Evolutionary conservation across 2,797 vertebrate genomes (phyloP).

Genomic region (Protonibea diacanthus): DNA sequence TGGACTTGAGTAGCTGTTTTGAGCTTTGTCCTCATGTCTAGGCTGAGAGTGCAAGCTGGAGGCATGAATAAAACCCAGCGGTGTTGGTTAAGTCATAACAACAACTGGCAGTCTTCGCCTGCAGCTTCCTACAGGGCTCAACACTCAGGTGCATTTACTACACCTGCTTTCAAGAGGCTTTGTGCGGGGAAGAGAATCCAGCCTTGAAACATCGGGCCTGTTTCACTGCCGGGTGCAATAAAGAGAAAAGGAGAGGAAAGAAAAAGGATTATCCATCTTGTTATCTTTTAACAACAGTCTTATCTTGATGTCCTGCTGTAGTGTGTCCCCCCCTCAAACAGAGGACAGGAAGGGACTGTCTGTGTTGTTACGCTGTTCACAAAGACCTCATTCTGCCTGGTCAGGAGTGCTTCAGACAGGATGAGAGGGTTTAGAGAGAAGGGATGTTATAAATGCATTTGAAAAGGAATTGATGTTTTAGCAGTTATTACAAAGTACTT

Average conservation of each 20-base stretch:
- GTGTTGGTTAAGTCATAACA: constrained; percentile 73
- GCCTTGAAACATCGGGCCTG: constrained; percentile 54
- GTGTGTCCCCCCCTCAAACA: constrained; percentile 56
- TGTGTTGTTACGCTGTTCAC: constrained; percentile 72
- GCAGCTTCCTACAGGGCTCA: constrained; percentile 74
- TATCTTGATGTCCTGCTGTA: constrained; percentile 84
- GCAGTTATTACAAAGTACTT: constrained; percentile 69
- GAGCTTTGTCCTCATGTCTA: constrained; percentile 64
- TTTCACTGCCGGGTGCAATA: constrained; percentile 36
- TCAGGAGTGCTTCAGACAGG: constrained; percentile 59
- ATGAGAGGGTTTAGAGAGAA: constrained; percentile 63
- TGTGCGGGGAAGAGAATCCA: constrained; percentile 53
- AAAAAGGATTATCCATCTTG: constrained; percentile 71
- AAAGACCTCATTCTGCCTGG: constrained; percentile 68
- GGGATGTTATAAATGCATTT: constrained; percentile 68
- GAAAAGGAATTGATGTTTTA: constrained; percentile 78
- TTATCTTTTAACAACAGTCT: constrained; percentile 79
- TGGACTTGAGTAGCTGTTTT: constrained; percentile 59
- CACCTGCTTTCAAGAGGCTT: constrained; percentile 73
- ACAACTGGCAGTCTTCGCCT: constrained; percentile 75
- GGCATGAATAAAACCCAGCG: constrained; percentile 71
- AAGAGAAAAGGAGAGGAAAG: constrained; percentile 28
- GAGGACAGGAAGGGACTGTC: constrained; percentile 74
- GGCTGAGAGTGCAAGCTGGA: constrained; percentile 66
- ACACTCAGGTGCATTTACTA: constrained; percentile 75